phyloP scores from a whole-genome alignment of 2,797 vertebrate species.

The Esox masquinongy region DNA sequence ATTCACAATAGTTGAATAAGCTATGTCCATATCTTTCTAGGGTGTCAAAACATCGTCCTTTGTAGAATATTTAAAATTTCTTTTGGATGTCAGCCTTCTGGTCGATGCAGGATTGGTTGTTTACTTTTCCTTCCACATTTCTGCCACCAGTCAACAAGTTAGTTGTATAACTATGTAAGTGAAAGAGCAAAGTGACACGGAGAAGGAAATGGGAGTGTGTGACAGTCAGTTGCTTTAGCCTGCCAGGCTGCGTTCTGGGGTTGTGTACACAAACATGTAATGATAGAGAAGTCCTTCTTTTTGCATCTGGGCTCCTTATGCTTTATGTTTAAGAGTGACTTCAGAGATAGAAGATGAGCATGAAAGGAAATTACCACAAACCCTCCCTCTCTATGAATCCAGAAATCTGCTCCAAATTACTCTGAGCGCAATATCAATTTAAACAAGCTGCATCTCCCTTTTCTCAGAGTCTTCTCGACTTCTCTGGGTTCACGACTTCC shows the following conservation, averaged over 20 bases:
- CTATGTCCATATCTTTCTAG: background rate
- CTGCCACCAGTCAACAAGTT: background rate
- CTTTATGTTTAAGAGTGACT: slow-evolving; percentile 81
- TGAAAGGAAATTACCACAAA: slow-evolving; percentile 87
- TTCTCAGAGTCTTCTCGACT: slow-evolving; percentile 23
- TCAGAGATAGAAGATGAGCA: slow-evolving; percentile 83
- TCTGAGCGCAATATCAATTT: slow-evolving; percentile 84
- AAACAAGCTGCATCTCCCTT: slow-evolving; percentile 77
- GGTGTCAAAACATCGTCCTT: background rate
- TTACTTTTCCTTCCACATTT: background rate
- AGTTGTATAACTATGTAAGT: slow-evolving; percentile 41
- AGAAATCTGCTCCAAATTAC: slow-evolving; percentile 93
- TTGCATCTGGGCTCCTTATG: slow-evolving; percentile 88
- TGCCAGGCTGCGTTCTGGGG: slow-evolving; percentile 59
- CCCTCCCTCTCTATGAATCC: slow-evolving; percentile 69
- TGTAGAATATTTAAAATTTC: background rate
- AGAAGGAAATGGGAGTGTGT: slow-evolving; percentile 55
- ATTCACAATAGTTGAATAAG: background rate
- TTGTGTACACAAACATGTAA: slow-evolving; percentile 62
- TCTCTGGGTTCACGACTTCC: slow-evolving; percentile 82
- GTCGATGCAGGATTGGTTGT: background rate
- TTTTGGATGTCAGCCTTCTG: background rate
- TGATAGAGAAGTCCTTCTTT: slow-evolving; percentile 51
- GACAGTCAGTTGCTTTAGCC: slow-evolving; percentile 45
- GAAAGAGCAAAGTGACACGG: slow-evolving; percentile 58